A percentile compares a stretch with the other conserved stretches of the same genome.
phyloP scores from a whole-genome alignment of 2,888 invertebrate genomes.

The Graphium colonna region DNA sequence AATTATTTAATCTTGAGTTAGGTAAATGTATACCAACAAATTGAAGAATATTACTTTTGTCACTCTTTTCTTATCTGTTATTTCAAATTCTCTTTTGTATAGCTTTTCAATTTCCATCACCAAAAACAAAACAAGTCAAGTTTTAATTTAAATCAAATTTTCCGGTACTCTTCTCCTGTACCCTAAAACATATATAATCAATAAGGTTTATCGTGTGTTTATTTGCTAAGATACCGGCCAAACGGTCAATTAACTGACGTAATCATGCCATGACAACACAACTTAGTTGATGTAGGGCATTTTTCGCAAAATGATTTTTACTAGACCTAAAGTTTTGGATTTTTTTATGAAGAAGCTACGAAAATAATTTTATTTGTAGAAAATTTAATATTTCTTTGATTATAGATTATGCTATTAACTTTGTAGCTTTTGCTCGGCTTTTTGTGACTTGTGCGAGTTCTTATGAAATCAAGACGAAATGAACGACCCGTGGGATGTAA shows the following conservation, averaged over 20 bases:
- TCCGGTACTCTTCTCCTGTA: neutral
- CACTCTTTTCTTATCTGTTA: conserved; percentile 1
- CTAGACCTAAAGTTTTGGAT: conserved; percentile 38
- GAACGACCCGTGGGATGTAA: conserved; percentile 75
- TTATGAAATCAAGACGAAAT: conserved; percentile 39
- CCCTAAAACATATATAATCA: conserved; percentile 1
- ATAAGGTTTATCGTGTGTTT: conserved; percentile 24
- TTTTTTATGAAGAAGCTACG: conserved; percentile 1
- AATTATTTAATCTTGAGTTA: no score
- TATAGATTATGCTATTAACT: neutral
- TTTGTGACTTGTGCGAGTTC: neutral
- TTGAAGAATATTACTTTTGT: no score
- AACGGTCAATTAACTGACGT: conserved; percentile 57
- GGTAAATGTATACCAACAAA: no score
- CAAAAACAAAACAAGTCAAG: conserved; percentile 22
- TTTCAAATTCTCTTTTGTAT: neutral
- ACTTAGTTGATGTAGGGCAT: conserved; percentile 42
- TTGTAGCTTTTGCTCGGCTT: neutral
- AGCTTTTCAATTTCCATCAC: conserved; percentile 5
- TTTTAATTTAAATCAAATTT: conserved; percentile 26
- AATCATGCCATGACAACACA: conserved; percentile 69
- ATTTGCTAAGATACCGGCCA: conserved; percentile 25
- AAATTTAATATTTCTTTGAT: neutral
- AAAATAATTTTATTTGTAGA: neutral
- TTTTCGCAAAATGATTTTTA: conserved; percentile 45